Base-by-base conservation (phyloP, 92 coral and sea anemone genomes). In the Parazoanthus swiftii region DNA sequence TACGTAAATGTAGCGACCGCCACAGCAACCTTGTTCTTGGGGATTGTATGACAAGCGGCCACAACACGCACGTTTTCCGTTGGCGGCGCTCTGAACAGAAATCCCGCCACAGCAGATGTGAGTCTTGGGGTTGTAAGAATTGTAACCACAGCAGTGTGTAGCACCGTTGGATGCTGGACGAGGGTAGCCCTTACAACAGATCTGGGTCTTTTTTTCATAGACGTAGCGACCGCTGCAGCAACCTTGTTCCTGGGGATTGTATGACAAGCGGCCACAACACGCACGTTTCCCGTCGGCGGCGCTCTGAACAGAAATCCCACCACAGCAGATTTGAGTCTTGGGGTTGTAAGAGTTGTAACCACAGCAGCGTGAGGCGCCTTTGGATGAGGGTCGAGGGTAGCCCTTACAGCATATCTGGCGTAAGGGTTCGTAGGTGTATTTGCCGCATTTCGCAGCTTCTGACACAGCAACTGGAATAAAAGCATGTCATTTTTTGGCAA, bases 131-230 rank as follows among this genome's bases (percentile, higher is more conserved):
- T 39, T 65, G 76, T 65, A 81, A 21, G 15, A 8, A 13, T 35
- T 59, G 14, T 42, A 21, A 39, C 56, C 74, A 44, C 86, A 81
- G 81, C 81, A 78, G 6, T 8, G 33, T 11, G 54, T 43, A 6
- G 51, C 54, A 1, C 18, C 36, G 0, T 21, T 20, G 81, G 36
- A 23, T n/a, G 9, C 18, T 36, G 59, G 0, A 8, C 58, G 81
- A 26, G 37, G 59, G 63, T 77, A 77, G 81, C 85, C 86, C 11
- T 44, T 23, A 42, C 86, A 81, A 38, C 86, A 81, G 75, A 81
- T 39, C n/a, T 16, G 63, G 37, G 9, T 38, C 54, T 81, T 63
- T 8, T 6, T 51, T 8, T 38, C 58, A 6, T 15, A 38, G 18
- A 48, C 29, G 76, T 33, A 38, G 2, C 56, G 54, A 13, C 56